These are phyloP conservation scores for Branchipolynoe longqiensis DNA, from an alignment of 2,888 invertebrate genomes.

Conservation along the genomic window DNA sequence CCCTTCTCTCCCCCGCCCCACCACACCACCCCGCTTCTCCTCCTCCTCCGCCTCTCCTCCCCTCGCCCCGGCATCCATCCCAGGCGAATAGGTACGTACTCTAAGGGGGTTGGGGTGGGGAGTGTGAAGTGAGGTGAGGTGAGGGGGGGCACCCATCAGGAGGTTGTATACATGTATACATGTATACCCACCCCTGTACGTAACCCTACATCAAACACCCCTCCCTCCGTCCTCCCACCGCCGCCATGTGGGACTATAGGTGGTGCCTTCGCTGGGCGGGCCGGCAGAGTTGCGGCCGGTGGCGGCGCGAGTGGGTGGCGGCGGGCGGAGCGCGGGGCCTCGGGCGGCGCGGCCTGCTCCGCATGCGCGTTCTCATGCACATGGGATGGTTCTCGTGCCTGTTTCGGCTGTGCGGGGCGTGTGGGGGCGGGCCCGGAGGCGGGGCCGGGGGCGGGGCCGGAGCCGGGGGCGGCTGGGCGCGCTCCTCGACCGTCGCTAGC, in stretches of 20 bases:
- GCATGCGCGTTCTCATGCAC: slow-evolving; percentile 31
- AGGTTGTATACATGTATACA: too few species aligned
- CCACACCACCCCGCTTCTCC: not conserved
- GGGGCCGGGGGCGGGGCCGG: not conserved
- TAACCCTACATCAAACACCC: not conserved
- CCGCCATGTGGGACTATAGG: slow-evolving; percentile 1
- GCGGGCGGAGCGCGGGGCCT: not conserved
- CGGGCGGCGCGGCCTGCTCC: slow-evolving; percentile 25
- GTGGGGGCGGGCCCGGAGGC: not conserved
- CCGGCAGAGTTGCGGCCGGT: slow-evolving; percentile 3
- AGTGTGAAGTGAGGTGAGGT: too few species aligned
- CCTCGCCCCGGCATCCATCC: not conserved
- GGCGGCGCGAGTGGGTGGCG: slow-evolving; percentile 13
- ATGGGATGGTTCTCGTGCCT: slow-evolving; percentile 33
- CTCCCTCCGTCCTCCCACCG: not conserved
- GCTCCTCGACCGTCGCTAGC: too few species aligned
- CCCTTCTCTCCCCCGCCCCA: not conserved
- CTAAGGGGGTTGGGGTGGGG: too few species aligned
- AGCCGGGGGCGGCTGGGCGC: not conserved
- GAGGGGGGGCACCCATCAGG: too few species aligned
- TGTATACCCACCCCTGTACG: not conserved
- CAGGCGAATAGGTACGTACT: too few species aligned
- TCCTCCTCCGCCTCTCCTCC: not conserved
- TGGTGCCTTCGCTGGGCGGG: not conserved
- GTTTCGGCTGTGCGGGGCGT: slow-evolving; percentile 33